Percentiles rank a stretch among this genome's conserved stretches.
Evolutionary conservation across 1,140 invertebrate species (phyloP).

Genomic region (Doryteuthis pealeii): DNA sequence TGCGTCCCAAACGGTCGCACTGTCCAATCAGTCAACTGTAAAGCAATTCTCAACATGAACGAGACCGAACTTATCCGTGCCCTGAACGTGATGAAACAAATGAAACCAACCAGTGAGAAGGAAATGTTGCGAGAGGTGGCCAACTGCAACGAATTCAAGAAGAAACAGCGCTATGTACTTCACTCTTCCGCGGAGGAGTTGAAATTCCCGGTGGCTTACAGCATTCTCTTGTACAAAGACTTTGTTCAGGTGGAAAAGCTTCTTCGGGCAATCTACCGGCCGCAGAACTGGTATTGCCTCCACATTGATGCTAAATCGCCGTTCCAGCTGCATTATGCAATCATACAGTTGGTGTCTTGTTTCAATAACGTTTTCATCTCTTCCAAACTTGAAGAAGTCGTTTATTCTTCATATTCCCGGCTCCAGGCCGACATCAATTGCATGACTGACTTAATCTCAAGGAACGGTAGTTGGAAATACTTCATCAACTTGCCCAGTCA

Average conservation of each 20-base stretch:
- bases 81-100: neutral
- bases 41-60: neutral
- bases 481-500: conserved; percentile 49
- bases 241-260: conserved; percentile 45
- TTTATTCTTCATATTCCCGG: conserved; percentile 35
- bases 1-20: neutral
- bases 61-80: neutral
- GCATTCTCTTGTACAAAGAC: conserved; percentile 47
- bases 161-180: neutral
- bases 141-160: neutral
- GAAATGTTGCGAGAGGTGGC: neutral
- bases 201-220: conserved; percentile 49
- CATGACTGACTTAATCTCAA: conserved; percentile 38
- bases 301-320: conserved; percentile 46
- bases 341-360: conserved; percentile 37
- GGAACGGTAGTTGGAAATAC: conserved; percentile 39
- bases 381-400: conserved; percentile 35
- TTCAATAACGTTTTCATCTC: conserved; percentile 51
- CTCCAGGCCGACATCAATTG: conserved; percentile 48
- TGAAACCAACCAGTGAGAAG: neutral
- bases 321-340: conserved; percentile 24
- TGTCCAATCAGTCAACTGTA: neutral
- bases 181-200: conserved; percentile 27
- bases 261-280: conserved; percentile 48
- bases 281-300: conserved; percentile 55